Percentiles rank a stretch among this genome's conserved stretches.
phyloP scores from a whole-genome alignment of 2,797 vertebrate species.

The Sarcophilus harrisii region DNA sequence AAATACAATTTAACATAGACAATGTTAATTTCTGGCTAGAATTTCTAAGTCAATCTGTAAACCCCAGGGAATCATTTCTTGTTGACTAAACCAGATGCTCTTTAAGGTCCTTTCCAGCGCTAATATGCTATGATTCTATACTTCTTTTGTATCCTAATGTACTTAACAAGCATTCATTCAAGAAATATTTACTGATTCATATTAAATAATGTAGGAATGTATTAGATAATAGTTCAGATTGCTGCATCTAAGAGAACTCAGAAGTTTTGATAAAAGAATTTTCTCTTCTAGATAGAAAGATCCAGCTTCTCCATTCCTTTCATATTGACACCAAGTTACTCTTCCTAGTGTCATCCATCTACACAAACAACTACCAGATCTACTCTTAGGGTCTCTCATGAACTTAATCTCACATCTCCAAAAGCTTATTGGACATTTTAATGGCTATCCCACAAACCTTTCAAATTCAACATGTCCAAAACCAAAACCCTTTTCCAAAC shows the following conservation, averaged over 20 bases:
- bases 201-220: background rate
- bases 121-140: background rate
- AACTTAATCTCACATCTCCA: background rate
- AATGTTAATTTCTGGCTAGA: background rate
- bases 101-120: background rate
- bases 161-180: background rate
- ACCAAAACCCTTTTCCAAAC: background rate
- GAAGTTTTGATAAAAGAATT: background rate
- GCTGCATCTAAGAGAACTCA: background rate
- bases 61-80: background rate
- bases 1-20: background rate
- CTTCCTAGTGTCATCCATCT: background rate
- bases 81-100: background rate
- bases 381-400: background rate
- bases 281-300: background rate
- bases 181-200: background rate
- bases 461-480: background rate
- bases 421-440: background rate
- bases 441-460: background rate
- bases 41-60: background rate
- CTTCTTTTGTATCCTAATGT: background rate
- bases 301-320: no score
- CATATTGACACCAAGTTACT: background rate
- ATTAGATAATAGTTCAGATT: background rate
- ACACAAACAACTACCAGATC: background rate